These are phyloP conservation scores for Mastomys natalensis DNA, from an alignment of 2,113 vertebrate species.

Conservation along the genomic window DNA sequence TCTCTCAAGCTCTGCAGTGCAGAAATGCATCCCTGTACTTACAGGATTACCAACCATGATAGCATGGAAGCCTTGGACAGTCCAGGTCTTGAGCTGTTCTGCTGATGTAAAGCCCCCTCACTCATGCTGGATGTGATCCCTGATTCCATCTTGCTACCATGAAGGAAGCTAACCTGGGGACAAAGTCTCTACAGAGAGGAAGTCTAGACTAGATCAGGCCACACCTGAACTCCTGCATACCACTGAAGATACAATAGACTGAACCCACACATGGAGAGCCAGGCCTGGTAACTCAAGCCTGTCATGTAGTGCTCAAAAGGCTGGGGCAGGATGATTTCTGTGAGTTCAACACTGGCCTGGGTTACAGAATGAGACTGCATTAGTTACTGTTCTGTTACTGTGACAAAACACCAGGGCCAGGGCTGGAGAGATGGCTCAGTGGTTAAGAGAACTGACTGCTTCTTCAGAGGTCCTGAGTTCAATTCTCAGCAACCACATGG, in stretches of 20 bases:
- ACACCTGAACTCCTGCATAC: not conserved
- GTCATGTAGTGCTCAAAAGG: not conserved
- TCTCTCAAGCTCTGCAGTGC: not conserved
- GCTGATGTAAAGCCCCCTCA: not conserved
- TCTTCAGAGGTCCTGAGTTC: too few relatives aligned
- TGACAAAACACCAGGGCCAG: not conserved
- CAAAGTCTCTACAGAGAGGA: not conserved
- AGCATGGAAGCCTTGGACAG: not conserved
- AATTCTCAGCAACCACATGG: too few relatives aligned
- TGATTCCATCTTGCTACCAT: not conserved
- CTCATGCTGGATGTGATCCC: too few relatives aligned
- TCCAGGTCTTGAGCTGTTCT: not conserved
- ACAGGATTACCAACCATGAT: not conserved
- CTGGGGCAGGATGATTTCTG: not conserved
- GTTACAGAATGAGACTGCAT: not conserved
- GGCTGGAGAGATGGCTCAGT: too few relatives aligned
- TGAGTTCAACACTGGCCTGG: not conserved
- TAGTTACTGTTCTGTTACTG: not conserved
- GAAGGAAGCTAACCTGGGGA: not conserved
- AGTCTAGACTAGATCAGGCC: not conserved
- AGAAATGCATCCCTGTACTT: conserved; percentile 7
- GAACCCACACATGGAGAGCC: not conserved
- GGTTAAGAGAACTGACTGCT: too few relatives aligned
- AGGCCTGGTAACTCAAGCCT: not conserved
- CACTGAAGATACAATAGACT: not conserved